Evolutionary conservation across 1,140 invertebrate genomes (phyloP).

Genomic region (Pachyrhynchus sulphureomaculatus): DNA sequence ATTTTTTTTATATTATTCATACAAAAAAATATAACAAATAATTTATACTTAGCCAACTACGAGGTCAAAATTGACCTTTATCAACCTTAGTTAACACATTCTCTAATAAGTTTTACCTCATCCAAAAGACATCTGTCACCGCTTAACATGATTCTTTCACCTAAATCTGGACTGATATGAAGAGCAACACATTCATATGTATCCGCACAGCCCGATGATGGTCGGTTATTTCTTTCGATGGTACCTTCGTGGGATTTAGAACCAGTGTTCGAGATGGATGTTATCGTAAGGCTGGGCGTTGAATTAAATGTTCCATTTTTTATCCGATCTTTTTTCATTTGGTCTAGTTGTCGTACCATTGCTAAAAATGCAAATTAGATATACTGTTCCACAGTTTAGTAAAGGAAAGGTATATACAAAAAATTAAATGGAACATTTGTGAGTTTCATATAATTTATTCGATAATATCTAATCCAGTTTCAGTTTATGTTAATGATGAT

Average conservation of each 20-base stretch:
- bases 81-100: too few species aligned
- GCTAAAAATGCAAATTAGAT: too few species aligned
- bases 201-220: conserved; percentile 44
- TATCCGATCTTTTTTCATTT: conserved; percentile 70
- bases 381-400: too few species aligned
- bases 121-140: conserved; percentile 78
- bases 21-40: too few species aligned
- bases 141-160: conserved; percentile 83
- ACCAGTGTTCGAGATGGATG: conserved; percentile 35
- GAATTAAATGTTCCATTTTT: conserved; percentile 58
- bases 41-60: too few species aligned
- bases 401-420: too few species aligned
- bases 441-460: too few species aligned
- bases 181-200: conserved; percentile 82
- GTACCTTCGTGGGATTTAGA: conserved; percentile 17
- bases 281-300: conserved; percentile 46
- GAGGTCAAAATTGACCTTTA: too few species aligned
- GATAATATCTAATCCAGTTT: too few species aligned
- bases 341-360: conserved; percentile 75
- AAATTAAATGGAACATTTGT: too few species aligned
- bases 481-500: too few species aligned
- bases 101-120: conserved; percentile 58
- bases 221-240: conserved; percentile 21
- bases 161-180: conserved; percentile 85
- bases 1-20: too few species aligned